Percentiles rank a stretch among this genome's conserved stretches.
These are phyloP conservation scores for Garrulus glandarius DNA, from an alignment of 2,797 vertebrate species.

Conservation along the genomic window DNA sequence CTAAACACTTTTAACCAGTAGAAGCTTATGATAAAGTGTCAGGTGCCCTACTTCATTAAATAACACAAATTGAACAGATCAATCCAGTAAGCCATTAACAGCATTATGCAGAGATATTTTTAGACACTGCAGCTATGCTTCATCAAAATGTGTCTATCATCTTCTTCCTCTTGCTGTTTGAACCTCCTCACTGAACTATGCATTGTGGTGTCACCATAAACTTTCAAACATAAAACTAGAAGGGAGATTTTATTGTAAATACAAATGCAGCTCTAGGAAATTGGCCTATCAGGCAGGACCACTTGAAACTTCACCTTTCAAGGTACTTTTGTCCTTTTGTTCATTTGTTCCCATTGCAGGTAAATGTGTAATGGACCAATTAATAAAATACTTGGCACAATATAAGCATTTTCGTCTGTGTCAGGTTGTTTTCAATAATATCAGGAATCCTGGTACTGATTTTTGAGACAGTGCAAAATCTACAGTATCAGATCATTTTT, in stretches of 20 bases:
- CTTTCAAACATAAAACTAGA: background rate
- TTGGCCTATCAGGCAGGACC: background rate
- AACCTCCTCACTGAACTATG: background rate
- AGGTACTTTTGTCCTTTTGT: background rate
- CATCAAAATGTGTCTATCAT: background rate
- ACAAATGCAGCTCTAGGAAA: background rate
- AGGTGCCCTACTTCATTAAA: background rate
- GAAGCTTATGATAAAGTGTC: background rate
- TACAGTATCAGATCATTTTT: background rate
- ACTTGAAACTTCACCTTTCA: background rate
- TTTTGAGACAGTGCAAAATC: background rate
- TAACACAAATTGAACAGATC: background rate
- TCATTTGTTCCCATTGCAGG: background rate
- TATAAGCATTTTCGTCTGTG: background rate
- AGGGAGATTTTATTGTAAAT: background rate
- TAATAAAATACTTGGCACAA: constrained; percentile 45
- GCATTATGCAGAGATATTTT: background rate
- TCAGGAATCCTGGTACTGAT: background rate
- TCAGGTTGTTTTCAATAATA: constrained; percentile 39
- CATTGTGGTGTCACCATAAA: background rate
- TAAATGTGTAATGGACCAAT: constrained; percentile 6
- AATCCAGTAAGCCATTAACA: background rate
- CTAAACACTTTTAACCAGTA: background rate
- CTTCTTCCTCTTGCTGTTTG: background rate
- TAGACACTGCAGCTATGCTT: background rate